Evolutionary conservation across 1,140 invertebrate species (phyloP).

Genomic region (Papilio dardanus): DNA sequence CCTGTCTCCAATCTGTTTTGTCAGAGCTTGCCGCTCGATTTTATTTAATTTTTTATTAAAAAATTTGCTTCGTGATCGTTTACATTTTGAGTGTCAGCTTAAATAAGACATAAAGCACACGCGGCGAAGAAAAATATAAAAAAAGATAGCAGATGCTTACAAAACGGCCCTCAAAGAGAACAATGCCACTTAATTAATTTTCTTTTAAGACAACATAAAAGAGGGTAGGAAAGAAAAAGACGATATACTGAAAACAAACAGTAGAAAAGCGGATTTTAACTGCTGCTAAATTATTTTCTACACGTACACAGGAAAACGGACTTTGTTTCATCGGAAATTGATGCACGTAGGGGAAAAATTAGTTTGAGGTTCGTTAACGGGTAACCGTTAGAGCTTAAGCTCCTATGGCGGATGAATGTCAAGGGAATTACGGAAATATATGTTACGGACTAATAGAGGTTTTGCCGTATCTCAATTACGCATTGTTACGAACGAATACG

Average conservation of each 20-base stretch:
- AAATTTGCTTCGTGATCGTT: neutral
- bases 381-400: constrained; percentile 43
- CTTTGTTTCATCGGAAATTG: constrained; percentile 37
- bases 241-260: constrained; percentile 53
- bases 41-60: constrained; percentile 18
- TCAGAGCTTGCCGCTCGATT: too few relatives aligned
- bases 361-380: constrained; percentile 22
- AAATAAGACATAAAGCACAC: constrained; percentile 32
- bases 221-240: constrained; percentile 51
- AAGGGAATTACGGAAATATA: constrained; percentile 48
- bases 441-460: constrained; percentile 48
- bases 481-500: neutral
- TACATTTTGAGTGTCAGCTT: constrained; percentile 15
- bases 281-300: constrained; percentile 48
- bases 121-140: constrained; percentile 27
- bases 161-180: constrained; percentile 58
- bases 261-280: constrained; percentile 58
- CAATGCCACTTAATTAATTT: constrained; percentile 73
- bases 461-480: constrained; percentile 10
- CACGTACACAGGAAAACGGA: constrained; percentile 38
- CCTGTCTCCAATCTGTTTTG: too few relatives aligned
- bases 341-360: constrained; percentile 37
- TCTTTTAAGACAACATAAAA: constrained; percentile 61
- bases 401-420: constrained; percentile 49
- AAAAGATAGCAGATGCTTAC: constrained; percentile 42